Percentiles rank a stretch among this genome's conserved stretches.
phyloP scores from a whole-genome alignment of 2,797 vertebrate species.

The Poecilia picta region DNA sequence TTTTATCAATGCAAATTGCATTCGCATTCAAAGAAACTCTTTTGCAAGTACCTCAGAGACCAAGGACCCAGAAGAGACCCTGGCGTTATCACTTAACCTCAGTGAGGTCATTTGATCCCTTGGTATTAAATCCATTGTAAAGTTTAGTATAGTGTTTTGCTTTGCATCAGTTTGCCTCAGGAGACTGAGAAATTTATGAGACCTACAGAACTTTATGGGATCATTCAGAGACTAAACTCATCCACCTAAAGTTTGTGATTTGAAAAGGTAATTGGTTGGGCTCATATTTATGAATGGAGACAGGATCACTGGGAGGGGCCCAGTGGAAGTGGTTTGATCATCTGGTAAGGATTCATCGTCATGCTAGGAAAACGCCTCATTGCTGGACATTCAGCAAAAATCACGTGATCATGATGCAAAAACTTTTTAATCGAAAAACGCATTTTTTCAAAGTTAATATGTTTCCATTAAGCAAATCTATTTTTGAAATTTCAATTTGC shows the following conservation, averaged over 20 bases:
- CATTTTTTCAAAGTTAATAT: no score
- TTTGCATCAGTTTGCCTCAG: background rate
- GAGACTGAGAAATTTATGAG: background rate
- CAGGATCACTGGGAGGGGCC: background rate
- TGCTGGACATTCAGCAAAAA: background rate
- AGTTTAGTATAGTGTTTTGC: background rate
- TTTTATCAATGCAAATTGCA: background rate
- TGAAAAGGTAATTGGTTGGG: background rate
- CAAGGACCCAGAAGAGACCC: background rate
- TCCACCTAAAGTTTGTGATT: background rate
- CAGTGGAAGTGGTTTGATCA: background rate
- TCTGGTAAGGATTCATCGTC: background rate
- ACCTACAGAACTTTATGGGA: background rate
- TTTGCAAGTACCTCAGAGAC: background rate
- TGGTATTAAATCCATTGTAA: background rate
- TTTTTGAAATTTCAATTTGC: no score
- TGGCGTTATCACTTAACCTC: background rate
- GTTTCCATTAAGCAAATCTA: no score
- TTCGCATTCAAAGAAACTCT: background rate
- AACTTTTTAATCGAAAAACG: no score
- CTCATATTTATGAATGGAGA: background rate
- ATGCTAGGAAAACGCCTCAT: background rate
- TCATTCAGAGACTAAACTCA: background rate
- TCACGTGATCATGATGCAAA: no score
- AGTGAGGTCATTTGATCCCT: background rate